Evolutionary conservation across 1,140 invertebrate species (phyloP).

Genomic region (Hermatobates lingyangjiaoensis): DNA sequence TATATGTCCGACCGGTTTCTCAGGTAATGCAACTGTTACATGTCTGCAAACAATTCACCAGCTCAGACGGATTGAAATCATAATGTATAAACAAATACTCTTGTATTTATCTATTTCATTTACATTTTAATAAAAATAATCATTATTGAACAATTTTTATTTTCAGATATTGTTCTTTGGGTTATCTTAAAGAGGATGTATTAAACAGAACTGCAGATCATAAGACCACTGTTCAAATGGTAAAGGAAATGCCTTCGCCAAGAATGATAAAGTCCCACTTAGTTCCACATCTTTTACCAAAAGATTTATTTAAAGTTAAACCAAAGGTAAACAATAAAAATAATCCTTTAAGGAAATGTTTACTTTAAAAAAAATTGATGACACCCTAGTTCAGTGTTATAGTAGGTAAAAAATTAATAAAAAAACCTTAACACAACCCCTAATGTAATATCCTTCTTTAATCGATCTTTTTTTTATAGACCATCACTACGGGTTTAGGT

Average conservation of each 20-base stretch:
- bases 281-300: conserved; percentile 48
- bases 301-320: conserved; percentile 40
- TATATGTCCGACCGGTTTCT: no score
- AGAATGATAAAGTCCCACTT: conserved; percentile 63
- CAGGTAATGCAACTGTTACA: no score
- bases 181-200: background rate
- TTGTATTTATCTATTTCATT: no score
- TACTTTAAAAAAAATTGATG: no score
- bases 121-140: background rate
- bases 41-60: no score
- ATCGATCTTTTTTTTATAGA: no score
- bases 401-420: no score
- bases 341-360: background rate
- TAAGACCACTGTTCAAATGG: conserved; percentile 41
- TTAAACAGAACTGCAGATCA: background rate
- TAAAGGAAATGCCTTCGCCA: conserved; percentile 41
- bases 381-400: no score
- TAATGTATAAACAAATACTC: no score
- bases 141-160: background rate
- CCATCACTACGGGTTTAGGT: no score
- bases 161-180: background rate
- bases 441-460: no score
- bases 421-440: background rate
- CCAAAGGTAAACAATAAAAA: conserved; percentile 36
- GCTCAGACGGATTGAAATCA: no score